Evolutionary conservation across 2,888 invertebrate genomes (phyloP).

Genomic region (Lycophotia porphyrea): DNA sequence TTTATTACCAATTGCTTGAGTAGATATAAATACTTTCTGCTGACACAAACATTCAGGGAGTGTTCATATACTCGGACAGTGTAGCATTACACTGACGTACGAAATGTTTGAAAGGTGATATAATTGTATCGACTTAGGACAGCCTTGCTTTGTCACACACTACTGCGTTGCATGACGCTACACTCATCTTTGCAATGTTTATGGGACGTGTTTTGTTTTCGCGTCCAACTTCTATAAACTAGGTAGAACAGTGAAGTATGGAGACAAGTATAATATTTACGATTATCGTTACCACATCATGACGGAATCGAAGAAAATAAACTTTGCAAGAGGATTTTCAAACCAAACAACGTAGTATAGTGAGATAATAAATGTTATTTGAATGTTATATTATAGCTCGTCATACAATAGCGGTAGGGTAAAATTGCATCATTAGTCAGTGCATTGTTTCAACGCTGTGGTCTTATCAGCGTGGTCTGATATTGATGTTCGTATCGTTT

Average conservation of each 20-base stretch:
- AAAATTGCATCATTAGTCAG: conserved; percentile 66
- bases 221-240: conserved; percentile 18
- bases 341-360: conserved; percentile 37
- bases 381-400: conserved; percentile 45
- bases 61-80: background rate
- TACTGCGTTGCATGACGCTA: conserved; percentile 56
- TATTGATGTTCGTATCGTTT: conserved; percentile 56
- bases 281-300: conserved; percentile 37
- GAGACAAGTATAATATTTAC: conserved; percentile 46
- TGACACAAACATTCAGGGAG: background rate
- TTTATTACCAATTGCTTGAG: conserved; percentile 42
- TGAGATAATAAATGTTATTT: conserved; percentile 47
- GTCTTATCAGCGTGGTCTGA: conserved; percentile 48
- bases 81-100: conserved; percentile 7
- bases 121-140: conserved; percentile 34
- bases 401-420: conserved; percentile 45
- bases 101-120: conserved; percentile 45
- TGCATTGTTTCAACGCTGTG: conserved; percentile 65
- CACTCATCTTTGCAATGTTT: conserved; percentile 60
- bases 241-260: conserved; percentile 13
- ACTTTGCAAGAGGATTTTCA: conserved; percentile 29
- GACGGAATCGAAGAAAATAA: conserved; percentile 37
- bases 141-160: conserved; percentile 44
- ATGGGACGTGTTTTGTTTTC: conserved; percentile 50
- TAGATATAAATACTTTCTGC: conserved; percentile 36